Base-by-base conservation (phyloP, 2,888 invertebrate species). In the Ferdinandea cuprea region DNA sequence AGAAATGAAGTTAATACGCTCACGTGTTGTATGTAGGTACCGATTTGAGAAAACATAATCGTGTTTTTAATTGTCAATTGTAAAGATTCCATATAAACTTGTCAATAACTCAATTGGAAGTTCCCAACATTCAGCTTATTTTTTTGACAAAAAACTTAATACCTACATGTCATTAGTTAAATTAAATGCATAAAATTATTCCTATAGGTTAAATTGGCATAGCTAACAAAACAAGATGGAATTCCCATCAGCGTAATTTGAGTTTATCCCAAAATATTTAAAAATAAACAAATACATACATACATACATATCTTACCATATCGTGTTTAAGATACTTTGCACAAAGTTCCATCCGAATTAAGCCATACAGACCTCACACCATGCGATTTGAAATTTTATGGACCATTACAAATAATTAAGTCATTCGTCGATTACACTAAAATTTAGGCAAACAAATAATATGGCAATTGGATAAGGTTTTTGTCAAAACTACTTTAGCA, bases 21-120 rank as follows among this genome's bases (percentile, higher is more conserved):
- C n/a, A n/a, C n/a, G n/a, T n/a, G n/a, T n/a, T n/a, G n/a, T n/a
- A n/a, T n/a, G n/a, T n/a, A n/a, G n/a, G n/a, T n/a, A n/a, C n/a
- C n/a, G n/a, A 21, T 32, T 11, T 44, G 54, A 11, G 35, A 44
- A 44, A 54, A 68, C 5, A 25, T 5, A 68, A 44, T 68, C 54
- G 42, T 44, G 66, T 68, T 68, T 54, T 68, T 3, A 32, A 25
- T 25, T 25, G 25, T 25, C 25, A 25, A 25, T 25, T 5, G 25
- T 25, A 30, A 50, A 25, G 25, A 3, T 25, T 25, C 25, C 25
- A 25, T 25, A 25, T 25, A 25, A 25, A 25, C 25, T 25, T 25
- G 25, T 25, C 5, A 2, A 5, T 25, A 3, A 25, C 5, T 25
- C 25, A 3, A 3, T 25, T 25, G 25, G 25, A 3, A 25, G 25